phyloP scores from a whole-genome alignment of 2,113 vertebrate species.

The Sinocyclocheilus rhinocerous region DNA sequence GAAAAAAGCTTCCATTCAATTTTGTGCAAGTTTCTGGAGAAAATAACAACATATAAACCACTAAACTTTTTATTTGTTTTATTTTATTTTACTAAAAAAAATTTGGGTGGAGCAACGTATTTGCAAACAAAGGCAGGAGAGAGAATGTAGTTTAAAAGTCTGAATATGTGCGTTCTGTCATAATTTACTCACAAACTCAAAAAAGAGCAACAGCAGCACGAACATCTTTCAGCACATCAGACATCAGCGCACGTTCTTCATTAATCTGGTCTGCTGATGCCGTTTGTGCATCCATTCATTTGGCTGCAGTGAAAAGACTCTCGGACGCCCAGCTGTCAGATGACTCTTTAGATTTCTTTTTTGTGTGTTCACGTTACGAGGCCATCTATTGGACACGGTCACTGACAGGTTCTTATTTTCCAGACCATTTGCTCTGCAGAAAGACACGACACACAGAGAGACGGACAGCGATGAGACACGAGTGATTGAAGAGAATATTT shows the following conservation, averaged over 20 bases:
- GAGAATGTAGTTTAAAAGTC: background rate
- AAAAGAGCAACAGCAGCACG: background rate
- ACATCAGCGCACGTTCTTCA: conserved; percentile 46
- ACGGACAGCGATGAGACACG: background rate
- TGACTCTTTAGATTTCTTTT: conserved; percentile 67
- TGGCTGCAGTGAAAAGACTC: conserved; percentile 78
- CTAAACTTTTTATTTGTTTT: too few species aligned
- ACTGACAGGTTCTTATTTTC: conserved; percentile 70
- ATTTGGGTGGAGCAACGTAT: too few species aligned
- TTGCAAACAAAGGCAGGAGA: background rate
- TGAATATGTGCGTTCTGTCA: background rate
- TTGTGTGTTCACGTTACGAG: background rate
- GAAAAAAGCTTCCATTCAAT: too few species aligned
- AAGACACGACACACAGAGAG: background rate
- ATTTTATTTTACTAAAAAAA: too few species aligned
- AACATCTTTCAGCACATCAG: background rate
- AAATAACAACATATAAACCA: too few species aligned
- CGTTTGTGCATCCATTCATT: conserved; percentile 78
- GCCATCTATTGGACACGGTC: conserved; percentile 67
- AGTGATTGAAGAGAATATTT: background rate
- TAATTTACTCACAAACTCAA: background rate
- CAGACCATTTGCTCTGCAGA: conserved; percentile 62
- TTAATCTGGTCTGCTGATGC: conserved; percentile 78
- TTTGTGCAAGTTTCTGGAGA: too few species aligned
- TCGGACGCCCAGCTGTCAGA: conserved; percentile 80